Conservation (phyloP, 1,140 invertebrate genomes). For the Nebria ingens region DNA sequence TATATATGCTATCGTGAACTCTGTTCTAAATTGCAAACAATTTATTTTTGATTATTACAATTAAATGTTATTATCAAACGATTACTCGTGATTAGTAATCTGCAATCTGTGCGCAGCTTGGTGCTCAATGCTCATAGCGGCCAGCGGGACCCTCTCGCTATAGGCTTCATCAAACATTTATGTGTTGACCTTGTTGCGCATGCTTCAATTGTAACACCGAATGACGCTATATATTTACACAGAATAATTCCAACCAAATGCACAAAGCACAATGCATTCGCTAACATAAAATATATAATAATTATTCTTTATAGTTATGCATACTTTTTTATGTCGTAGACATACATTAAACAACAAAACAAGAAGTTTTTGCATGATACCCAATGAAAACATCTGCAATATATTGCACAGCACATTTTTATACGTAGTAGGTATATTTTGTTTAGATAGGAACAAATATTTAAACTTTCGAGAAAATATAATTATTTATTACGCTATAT, state of each 20-base stretch:
- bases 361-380: too few relatives aligned
- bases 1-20: neutral
- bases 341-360: neutral
- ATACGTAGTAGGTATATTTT: too few relatives aligned
- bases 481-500: too few relatives aligned
- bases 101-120: neutral
- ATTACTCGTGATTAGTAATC: neutral
- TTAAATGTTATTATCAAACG: neutral
- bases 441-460: too few relatives aligned
- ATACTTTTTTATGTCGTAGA: neutral
- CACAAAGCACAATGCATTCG: neutral
- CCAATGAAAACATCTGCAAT: too few relatives aligned
- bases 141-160: slow-evolving; percentile 18
- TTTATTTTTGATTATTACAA: slow-evolving; percentile 4
- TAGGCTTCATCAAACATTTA: slow-evolving; percentile 21
- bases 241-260: neutral
- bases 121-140: slow-evolving; percentile 17
- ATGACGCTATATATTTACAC: neutral
- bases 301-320: neutral
- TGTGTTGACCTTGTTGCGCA: neutral
- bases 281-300: neutral
- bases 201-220: neutral
- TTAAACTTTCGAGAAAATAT: too few relatives aligned
- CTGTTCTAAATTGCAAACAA: neutral
- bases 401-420: too few relatives aligned